Evolutionary conservation across 2,113 vertebrate species (phyloP).

Genomic region (Nibea coibor): DNA sequence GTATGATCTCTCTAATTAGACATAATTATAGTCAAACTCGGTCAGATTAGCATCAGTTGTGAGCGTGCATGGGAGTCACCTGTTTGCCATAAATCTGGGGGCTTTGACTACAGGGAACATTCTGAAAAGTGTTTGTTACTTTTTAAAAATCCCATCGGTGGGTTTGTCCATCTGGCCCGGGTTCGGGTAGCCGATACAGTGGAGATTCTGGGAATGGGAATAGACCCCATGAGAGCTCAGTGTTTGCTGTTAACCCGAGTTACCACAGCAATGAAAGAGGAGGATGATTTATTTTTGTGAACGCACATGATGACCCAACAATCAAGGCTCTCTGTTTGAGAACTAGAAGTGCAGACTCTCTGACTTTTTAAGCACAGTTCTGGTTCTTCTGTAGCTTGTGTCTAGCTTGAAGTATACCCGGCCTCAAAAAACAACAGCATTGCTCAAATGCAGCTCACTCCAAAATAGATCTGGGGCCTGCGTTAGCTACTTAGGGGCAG

Average conservation of each 20-base stretch:
- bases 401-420: not conserved
- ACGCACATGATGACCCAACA: not conserved
- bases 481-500: conserved; percentile 25
- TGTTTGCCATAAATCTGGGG: conserved; percentile 73
- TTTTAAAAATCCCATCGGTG: conserved; percentile 41
- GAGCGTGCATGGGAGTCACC: conserved; percentile 68
- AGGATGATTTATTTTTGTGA: conserved; percentile 12
- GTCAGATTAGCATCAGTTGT: conserved; percentile 67
- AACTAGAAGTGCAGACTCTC: not conserved
- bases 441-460: not conserved
- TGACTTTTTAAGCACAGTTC: conserved; percentile 1
- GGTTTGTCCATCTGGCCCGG: conserved; percentile 56
- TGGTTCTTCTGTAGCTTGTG: not conserved
- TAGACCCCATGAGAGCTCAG: conserved; percentile 32
- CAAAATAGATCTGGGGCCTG: conserved; percentile 7
- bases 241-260: conserved; percentile 41
- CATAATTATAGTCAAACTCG: conserved; percentile 71
- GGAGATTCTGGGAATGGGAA: conserved; percentile 28
- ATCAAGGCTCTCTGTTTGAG: conserved; percentile 4
- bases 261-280: conserved; percentile 30
- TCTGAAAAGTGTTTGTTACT: conserved; percentile 53
- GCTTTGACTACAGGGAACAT: conserved; percentile 53
- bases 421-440: not conserved
- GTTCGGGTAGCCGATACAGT: conserved; percentile 36
- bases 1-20: conserved; percentile 72